Percentiles rank a stretch among this genome's conserved stretches.
Evolutionary conservation across 2,888 invertebrate species (phyloP).

Genomic region (Tachina grossa): DNA sequence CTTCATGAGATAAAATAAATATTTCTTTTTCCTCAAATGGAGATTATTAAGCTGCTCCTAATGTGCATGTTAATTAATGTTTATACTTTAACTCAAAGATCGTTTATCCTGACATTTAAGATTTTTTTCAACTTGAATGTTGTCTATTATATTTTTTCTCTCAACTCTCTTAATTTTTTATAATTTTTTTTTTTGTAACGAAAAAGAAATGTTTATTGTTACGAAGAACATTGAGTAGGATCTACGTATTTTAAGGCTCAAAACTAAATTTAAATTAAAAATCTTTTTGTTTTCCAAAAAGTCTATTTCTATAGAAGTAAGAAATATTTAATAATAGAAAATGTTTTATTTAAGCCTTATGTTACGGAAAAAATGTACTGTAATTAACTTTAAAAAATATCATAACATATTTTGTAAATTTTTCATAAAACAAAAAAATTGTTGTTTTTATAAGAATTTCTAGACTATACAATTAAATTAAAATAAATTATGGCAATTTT

Average conservation of each 20-base stretch:
- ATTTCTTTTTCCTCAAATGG: slow-evolving; percentile 12
- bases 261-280: slow-evolving; percentile 53
- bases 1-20: slow-evolving; percentile 10
- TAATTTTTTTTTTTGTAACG: slow-evolving; percentile 14
- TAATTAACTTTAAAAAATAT: slow-evolving; percentile 66
- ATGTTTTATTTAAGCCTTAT: slow-evolving; percentile 63
- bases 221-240: slow-evolving; percentile 37
- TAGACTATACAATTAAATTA: slow-evolving; percentile 51
- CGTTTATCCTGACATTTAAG: slow-evolving; percentile 43
- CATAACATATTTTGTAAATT: slow-evolving; percentile 69
- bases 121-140: slow-evolving; percentile 38
- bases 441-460: slow-evolving; percentile 63
- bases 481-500: slow-evolving; percentile 55
- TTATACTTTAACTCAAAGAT: slow-evolving; percentile 25
- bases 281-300: slow-evolving; percentile 65
- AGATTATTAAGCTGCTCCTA: slow-evolving; percentile 23
- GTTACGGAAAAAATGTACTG: slow-evolving; percentile 67
- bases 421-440: slow-evolving; percentile 53
- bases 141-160: slow-evolving; percentile 28
- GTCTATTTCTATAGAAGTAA: slow-evolving; percentile 32
- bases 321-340: slow-evolving; percentile 57
- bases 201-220: slow-evolving; percentile 49
- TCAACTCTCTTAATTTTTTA: slow-evolving; percentile 13
- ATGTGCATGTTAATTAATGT: slow-evolving; percentile 39
- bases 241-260: slow-evolving; percentile 66